Percentiles rank a stretch among this genome's conserved stretches.
Conservation (phyloP, 1,140 invertebrate genomes). For the Babylonia areolata region DNA sequence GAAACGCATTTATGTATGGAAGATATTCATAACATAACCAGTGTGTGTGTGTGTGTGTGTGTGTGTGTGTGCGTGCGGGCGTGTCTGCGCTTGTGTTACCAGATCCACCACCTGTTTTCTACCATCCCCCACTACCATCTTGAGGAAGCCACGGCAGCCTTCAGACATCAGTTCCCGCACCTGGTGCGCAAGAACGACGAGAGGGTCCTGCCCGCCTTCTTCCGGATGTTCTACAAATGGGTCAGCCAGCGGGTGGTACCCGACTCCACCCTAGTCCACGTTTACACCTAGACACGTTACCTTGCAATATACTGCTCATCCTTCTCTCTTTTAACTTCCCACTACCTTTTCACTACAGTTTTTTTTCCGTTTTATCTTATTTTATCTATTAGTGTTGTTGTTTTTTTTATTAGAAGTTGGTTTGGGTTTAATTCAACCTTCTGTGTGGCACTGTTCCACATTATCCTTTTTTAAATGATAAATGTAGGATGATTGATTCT, state of each 20-base stretch:
- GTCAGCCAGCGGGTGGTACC: conserved; percentile 55
- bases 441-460: background rate
- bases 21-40: no score
- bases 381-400: no score
- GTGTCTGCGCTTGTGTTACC: conserved; percentile 45
- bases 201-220: conserved; percentile 59
- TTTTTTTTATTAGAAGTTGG: background rate
- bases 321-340: background rate
- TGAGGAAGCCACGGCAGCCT: conserved; percentile 72
- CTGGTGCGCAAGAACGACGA: conserved; percentile 57
- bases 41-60: no score
- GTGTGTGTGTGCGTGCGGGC: no score
- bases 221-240: conserved; percentile 66
- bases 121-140: conserved; percentile 77
- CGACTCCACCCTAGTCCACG: conserved; percentile 55
- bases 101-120: conserved; percentile 77
- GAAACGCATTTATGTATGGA: no score
- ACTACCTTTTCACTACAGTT: background rate
- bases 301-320: background rate
- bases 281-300: conserved; percentile 47
- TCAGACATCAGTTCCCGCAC: conserved; percentile 64
- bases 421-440: background rate
- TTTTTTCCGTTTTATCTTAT: background rate
- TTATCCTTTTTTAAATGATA: background rate
- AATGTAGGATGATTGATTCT: background rate